phyloP scores from a whole-genome alignment of 2,888 invertebrate genomes.

The Leuctra nigra region DNA sequence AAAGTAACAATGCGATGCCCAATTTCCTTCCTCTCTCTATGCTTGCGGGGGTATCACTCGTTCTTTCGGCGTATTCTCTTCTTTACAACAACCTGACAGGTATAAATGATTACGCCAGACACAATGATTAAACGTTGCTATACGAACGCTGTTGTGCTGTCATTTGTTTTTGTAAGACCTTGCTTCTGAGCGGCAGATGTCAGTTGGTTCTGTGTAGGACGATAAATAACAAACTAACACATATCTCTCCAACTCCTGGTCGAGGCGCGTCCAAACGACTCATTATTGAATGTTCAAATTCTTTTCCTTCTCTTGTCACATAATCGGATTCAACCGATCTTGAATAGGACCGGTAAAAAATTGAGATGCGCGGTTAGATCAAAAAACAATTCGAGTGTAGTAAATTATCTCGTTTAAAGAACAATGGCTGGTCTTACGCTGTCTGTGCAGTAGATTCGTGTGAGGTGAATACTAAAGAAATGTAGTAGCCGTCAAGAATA shows the following conservation, averaged over 20 bases:
- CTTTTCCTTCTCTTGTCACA: conserved; percentile 7
- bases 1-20: conserved; percentile 13
- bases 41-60: background rate
- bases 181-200: conserved; percentile 29
- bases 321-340: conserved; percentile 14
- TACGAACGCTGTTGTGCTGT: conserved; percentile 28
- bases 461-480: conserved; percentile 12
- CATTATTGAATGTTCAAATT: conserved; percentile 22
- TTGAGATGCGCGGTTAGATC: conserved; percentile 11
- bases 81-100: conserved; percentile 24
- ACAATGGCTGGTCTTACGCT: conserved; percentile 10
- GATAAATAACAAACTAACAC: conserved; percentile 27
- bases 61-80: conserved; percentile 10
- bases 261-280: conserved; percentile 18
- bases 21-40: conserved; percentile 1
- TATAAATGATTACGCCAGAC: conserved; percentile 28
- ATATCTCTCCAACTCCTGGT: background rate
- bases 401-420: conserved; percentile 7
- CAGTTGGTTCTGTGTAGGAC: conserved; percentile 23
- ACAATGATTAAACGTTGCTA: conserved; percentile 29
- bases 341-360: background rate
- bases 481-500: background rate
- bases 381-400: conserved; percentile 1
- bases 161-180: conserved; percentile 29
- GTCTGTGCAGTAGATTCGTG: background rate